These are phyloP conservation scores for Phrynosoma blainvillii DNA, from an alignment of 2,113 vertebrate species.

Conservation along the genomic window DNA sequence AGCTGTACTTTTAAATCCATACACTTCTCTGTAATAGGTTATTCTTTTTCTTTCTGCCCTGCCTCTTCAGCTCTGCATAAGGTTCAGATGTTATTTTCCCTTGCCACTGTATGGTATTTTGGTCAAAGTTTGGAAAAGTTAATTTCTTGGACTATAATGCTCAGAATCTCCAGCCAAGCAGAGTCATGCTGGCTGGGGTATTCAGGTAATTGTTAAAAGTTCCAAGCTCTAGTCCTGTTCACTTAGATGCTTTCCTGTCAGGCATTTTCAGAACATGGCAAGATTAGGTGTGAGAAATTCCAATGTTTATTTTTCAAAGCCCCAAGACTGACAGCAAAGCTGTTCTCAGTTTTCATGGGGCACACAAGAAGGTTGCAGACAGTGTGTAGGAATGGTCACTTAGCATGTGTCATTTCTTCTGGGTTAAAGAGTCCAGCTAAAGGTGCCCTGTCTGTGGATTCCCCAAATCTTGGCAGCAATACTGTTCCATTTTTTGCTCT, in stretches of 20 bases:
- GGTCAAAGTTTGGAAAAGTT: too few species aligned
- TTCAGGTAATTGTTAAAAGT: too few species aligned
- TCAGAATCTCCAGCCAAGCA: too few species aligned
- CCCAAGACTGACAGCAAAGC: background rate
- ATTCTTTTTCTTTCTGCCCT: background rate
- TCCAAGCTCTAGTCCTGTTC: background rate
- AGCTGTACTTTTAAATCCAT: background rate
- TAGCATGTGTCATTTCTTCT: background rate
- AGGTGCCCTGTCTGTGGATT: background rate
- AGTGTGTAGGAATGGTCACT: background rate
- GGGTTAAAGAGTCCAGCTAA: background rate
- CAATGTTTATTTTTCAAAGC: background rate
- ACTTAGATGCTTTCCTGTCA: background rate
- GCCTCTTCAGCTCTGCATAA: background rate
- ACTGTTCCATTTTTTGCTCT: background rate
- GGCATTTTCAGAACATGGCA: background rate
- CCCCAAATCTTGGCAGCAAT: too few species aligned
- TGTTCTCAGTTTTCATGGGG: background rate
- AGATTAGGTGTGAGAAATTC: background rate
- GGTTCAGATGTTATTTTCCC: background rate
- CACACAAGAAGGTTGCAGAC: background rate
- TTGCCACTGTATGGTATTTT: background rate
- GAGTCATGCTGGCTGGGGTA: too few species aligned
- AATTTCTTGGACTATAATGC: too few species aligned
- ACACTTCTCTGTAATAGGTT: background rate